Conservation (phyloP, 2,888 invertebrate species). For the Atethmia centrago region DNA sequence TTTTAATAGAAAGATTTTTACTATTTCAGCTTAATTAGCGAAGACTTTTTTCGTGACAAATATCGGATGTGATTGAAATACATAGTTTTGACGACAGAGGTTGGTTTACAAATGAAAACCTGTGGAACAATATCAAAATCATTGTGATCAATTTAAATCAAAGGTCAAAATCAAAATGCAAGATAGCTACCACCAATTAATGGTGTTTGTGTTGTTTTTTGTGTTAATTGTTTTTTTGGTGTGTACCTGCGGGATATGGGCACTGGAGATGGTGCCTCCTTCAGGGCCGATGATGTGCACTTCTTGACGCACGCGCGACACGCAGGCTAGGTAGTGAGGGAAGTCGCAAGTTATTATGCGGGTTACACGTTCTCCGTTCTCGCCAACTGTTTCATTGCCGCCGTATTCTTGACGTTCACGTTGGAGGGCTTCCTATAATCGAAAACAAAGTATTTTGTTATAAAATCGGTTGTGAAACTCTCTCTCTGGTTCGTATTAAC, state of each 20-base stretch:
- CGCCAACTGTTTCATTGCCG: constrained; percentile 81
- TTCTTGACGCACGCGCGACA: constrained; percentile 98
- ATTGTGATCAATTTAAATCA: not conserved
- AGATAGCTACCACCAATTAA: not conserved
- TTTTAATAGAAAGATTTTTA: not conserved
- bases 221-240: not conserved
- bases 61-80: not conserved
- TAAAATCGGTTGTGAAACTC: no score
- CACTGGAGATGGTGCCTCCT: constrained; percentile 98
- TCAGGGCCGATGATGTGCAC: constrained; percentile 99
- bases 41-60: not conserved
- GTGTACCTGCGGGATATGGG: constrained; percentile 94
- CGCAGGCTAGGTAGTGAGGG: constrained; percentile 99
- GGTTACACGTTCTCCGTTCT: constrained; percentile 96
- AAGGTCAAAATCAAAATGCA: not conserved
- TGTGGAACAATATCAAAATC: not conserved
- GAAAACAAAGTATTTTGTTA: no score
- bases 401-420: constrained; percentile 97
- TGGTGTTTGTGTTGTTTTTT: not conserved
- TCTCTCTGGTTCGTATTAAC: no score
- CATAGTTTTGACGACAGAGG: not conserved
- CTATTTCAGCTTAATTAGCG: not conserved
- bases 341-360: constrained; percentile 99
- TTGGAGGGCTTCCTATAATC: constrained; percentile 92
- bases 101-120: not conserved